Evolutionary conservation across 2,888 invertebrate genomes (phyloP).

Genomic region (Drosophila nigricruria): DNA sequence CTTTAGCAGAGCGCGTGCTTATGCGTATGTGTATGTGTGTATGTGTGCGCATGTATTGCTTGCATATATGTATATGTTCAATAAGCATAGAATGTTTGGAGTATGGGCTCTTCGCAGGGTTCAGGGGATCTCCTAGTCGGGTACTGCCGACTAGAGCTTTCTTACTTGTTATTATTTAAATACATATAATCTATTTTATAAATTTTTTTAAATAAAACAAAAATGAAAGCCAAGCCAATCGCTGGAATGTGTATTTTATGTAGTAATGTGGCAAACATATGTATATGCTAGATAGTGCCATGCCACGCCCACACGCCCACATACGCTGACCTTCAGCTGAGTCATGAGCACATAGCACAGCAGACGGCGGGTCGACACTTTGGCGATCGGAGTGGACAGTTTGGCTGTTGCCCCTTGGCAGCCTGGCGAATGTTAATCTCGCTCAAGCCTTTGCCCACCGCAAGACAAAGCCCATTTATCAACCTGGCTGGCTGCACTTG

Average conservation of each 20-base stretch:
- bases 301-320: conserved; percentile 28
- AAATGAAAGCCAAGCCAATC: background rate
- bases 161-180: too few relatives aligned
- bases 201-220: background rate
- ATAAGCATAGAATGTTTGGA: too few relatives aligned
- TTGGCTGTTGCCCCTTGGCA: background rate
- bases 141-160: too few relatives aligned
- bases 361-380: conserved; percentile 65
- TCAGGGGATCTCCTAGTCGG: too few relatives aligned
- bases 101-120: too few relatives aligned
- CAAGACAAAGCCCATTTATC: conserved; percentile 73
- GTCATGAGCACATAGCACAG: conserved; percentile 42
- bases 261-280: background rate
- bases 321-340: conserved; percentile 53
- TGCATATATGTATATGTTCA: too few relatives aligned
- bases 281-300: conserved; percentile 1
- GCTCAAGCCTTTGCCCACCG: conserved; percentile 61
- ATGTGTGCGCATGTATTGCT: too few relatives aligned
- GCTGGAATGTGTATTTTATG: background rate
- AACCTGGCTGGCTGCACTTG: conserved; percentile 61
- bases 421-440: conserved; percentile 57
- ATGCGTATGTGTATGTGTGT: too few relatives aligned
- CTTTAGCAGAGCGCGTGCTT: too few relatives aligned
- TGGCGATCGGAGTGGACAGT: conserved; percentile 2
- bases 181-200: too few relatives aligned